Evolutionary conservation across 2,113 vertebrate species (phyloP), one percentile per base, ranked within the genome.

Genomic region (Nicator chloris): DNA sequence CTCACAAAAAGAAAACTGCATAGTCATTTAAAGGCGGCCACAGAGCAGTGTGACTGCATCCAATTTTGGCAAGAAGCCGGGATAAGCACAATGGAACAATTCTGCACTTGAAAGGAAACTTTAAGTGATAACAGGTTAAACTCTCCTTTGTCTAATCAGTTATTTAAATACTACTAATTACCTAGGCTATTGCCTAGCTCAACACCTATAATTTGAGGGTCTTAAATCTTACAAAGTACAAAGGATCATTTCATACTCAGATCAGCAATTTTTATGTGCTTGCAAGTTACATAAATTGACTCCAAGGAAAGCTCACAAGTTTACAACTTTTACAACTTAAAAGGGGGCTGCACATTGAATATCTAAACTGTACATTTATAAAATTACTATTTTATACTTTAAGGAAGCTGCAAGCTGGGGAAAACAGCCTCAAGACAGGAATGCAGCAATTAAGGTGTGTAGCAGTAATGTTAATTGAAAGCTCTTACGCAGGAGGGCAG

Each of bases 141-240:
- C 54, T 19, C 3, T 5, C n/a, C 56, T 91, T 82, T 89, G 56
- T 79, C 56, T 86, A 93, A 92, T 94, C 75, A 83, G 59, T 86
- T 90, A 85, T 65, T 92, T 93, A 94, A 96, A 96, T 90, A 19
- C 59, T 61, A 24, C 59, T 90, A 90, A 86, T 93, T 63, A 80
- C 28, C 26, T 53, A 31, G 92, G 75, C 53, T 90, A 35, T 60
- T 82, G 70, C 53, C 24, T 65, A 57, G 22, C 20, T 83, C 27
- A 59, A 63, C 5, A 5, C 13, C 53, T 71, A 1, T 45, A 71
- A 85, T 64, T 31, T 59, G 84, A 76, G 44, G 22, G 54, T 51
- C 42, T 26, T 83, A 78, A 81, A 77, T 83, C 68, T 77, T 57
- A 26, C 2, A 24, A 83, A 80, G 44, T 60, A 70, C 59, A 39